phyloP scores from a whole-genome alignment of 2,797 vertebrate species.

The Acipenser transmontanus region DNA sequence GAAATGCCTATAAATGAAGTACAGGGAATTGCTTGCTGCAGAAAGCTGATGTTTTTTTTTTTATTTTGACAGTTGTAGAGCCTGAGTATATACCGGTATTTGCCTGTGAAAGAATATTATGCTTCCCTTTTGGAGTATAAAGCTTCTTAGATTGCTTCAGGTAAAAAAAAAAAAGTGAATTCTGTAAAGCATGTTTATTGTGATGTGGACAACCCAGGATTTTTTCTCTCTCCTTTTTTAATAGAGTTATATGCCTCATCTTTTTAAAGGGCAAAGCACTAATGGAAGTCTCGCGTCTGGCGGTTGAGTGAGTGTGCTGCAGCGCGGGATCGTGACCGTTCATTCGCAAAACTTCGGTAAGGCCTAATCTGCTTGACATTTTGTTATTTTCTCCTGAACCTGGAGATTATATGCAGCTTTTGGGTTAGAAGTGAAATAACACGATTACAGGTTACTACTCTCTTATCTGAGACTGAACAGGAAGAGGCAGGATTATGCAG shows the following conservation, averaged over 20 bases:
- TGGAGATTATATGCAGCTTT: not conserved
- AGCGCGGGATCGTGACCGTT: slow-evolving; percentile 28
- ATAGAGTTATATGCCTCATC: not conserved
- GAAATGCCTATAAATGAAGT: no score
- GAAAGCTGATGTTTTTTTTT: no score
- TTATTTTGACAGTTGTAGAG: no score
- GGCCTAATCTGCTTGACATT: slow-evolving; percentile 10
- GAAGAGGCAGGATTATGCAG: not conserved
- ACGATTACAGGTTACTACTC: not conserved
- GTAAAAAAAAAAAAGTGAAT: not conserved
- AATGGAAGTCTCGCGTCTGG: slow-evolving; percentile 31
- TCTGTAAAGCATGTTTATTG: not conserved
- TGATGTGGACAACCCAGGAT: not conserved
- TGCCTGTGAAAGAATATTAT: not conserved
- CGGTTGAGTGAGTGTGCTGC: slow-evolving; percentile 41
- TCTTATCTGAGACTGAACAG: not conserved
- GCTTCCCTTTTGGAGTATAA: not conserved
- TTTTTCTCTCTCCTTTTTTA: not conserved
- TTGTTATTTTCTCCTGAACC: slow-evolving; percentile 19
- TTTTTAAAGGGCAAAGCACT: slow-evolving; percentile 16
- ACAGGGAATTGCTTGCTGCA: no score
- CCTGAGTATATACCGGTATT: no score
- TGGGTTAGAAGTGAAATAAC: not conserved
- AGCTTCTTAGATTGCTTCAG: not conserved
- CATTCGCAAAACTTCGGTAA: slow-evolving; percentile 32